Base-by-base conservation (phyloP, 2,797 vertebrate species). In the Limosa lapponica region DNA sequence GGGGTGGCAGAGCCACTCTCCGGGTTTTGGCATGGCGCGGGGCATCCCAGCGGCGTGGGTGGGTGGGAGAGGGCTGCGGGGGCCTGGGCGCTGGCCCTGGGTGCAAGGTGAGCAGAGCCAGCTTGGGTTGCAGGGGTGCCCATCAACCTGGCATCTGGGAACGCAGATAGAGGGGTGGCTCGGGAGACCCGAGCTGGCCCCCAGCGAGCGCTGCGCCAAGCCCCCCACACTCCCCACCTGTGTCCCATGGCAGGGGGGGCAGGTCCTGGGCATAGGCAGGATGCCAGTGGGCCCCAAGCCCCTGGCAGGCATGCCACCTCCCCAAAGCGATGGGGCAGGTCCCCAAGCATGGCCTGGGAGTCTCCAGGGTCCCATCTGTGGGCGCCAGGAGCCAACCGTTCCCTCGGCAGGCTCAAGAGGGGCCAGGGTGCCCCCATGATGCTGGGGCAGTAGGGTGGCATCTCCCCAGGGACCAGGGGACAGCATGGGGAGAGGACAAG, bases 401-500 rank as follows among this genome's bases (percentile, higher is more conserved):
- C 32, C 52, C 52, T 44, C 2, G 2, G 66, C 4, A 57, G 62
- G 49, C 36, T 85, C 82, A 49, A 79, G 58, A 87, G n/a, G 36
- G 27, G 58, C 52, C 0, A 0, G 25, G 36, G 34, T 79, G 27
- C 9, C 28, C n/a, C 59, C 0, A 0, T 8, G 13, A 54, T 74
- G 58, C 75, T 16, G 2, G 51, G 20, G 39, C 27, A 39, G 25
- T 5, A 12, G 36, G 55, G 51, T 48, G 69, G 32, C 46, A 18
- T 64, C n/a, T 72, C 20, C 10, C 18, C 12, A 3, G 37, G 54
- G 70, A 69, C 0, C 0, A 0, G 34, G 22, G 36, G 11, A 83
- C 3, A 4, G 43, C 44, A 61, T 32, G 34, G 32, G 37, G 6
- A 78, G 62, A 57, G 48, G 55, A 18, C 0, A 0, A 44, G 49